Conservation (phyloP, 1,140 invertebrate genomes). For the Scaptomyza graminum region DNA sequence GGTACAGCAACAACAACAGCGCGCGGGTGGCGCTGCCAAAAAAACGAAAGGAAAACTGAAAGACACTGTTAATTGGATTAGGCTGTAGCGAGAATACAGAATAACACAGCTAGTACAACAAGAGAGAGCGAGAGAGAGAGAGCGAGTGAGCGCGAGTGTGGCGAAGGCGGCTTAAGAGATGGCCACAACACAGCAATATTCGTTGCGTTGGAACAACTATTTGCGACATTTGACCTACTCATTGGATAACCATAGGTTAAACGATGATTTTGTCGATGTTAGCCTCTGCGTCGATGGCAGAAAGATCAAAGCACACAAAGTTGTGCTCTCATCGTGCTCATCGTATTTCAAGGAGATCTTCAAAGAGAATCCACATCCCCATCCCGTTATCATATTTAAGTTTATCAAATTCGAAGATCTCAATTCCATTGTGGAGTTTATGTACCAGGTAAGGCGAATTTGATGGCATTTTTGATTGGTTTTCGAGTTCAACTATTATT, state of each 20-base stretch:
- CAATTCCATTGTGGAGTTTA: slow-evolving; percentile 92
- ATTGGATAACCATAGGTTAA: slow-evolving; percentile 90
- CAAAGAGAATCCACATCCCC: slow-evolving; percentile 92
- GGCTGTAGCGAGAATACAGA: not conserved
- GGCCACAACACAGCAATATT: slow-evolving; percentile 87
- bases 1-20: slow-evolving; percentile 1
- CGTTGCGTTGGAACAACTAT: slow-evolving; percentile 91
- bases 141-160: not conserved
- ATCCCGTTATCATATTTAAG: slow-evolving; percentile 93
- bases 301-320: slow-evolving; percentile 92
- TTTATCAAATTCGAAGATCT: slow-evolving; percentile 93
- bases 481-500: no score
- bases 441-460: slow-evolving; percentile 86
- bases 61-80: slow-evolving; percentile 50
- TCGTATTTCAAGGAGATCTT: slow-evolving; percentile 93
- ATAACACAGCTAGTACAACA: no score
- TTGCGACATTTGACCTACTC: slow-evolving; percentile 89
- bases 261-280: slow-evolving; percentile 93
- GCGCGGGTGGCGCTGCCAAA: slow-evolving; percentile 26
- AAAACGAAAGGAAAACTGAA: slow-evolving; percentile 7
- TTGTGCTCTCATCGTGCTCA: slow-evolving; percentile 93
- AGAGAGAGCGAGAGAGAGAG: not conserved
- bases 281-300: slow-evolving; percentile 93
- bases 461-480: no score
- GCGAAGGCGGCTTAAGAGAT: slow-evolving; percentile 46